Conservation (phyloP, 2,888 invertebrate species). For the Cerastis leucographa region DNA sequence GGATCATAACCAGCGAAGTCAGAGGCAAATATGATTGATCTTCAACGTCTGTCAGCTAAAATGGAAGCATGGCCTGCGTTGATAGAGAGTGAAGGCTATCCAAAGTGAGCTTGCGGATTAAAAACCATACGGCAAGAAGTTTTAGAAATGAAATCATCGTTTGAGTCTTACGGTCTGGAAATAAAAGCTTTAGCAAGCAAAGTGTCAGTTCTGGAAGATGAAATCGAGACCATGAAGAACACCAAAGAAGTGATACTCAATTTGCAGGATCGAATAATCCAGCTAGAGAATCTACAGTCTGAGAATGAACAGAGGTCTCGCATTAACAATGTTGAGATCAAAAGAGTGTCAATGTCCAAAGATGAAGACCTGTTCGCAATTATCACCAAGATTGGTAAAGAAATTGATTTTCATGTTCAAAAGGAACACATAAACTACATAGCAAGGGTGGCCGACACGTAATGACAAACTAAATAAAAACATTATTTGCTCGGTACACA, state of each 20-base stretch:
- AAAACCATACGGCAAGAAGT: slow-evolving; percentile 13
- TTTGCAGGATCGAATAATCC: background rate
- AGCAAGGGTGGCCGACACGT: too few species aligned
- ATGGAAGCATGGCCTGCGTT: too few species aligned
- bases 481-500: slow-evolving; percentile 2
- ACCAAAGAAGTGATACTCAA: background rate
- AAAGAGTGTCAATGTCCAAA: too few species aligned
- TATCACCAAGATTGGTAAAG: background rate
- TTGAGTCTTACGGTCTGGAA: background rate
- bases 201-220: background rate
- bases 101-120: background rate
- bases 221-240: background rate
- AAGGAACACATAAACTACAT: too few species aligned
- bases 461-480: background rate
- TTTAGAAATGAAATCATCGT: background rate
- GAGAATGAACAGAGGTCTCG: background rate
- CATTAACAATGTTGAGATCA: background rate
- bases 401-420: background rate
- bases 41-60: too few species aligned
- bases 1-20: too few species aligned
- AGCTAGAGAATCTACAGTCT: background rate
- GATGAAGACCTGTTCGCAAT: background rate
- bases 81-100: too few species aligned
- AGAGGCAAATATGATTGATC: too few species aligned
- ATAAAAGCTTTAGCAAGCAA: background rate